Conservation (phyloP, 2,113 vertebrate genomes). For the Hypanus sabinus region DNA sequence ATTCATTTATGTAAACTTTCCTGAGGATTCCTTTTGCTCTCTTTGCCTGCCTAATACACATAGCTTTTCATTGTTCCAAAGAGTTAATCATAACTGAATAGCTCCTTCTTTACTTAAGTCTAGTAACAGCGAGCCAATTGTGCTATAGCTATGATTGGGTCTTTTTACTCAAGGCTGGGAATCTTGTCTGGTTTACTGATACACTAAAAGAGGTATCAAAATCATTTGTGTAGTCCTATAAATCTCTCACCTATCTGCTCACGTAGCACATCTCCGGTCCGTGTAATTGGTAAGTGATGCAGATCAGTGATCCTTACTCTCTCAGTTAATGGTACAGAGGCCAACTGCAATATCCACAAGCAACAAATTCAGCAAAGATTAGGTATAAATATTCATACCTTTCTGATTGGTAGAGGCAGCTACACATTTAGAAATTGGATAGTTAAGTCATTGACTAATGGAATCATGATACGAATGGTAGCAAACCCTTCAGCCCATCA, state of each 20-base stretch:
- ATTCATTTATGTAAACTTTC: not conserved
- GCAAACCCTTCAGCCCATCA: too few species aligned
- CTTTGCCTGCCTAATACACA: not conserved
- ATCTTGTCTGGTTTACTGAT: not conserved
- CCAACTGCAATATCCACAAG: too few species aligned
- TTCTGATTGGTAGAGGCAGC: too few species aligned
- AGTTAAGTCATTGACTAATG: too few species aligned
- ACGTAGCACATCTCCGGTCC: not conserved
- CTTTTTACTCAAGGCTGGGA: not conserved
- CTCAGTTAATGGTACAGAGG: too few species aligned
- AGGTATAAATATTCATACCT: too few species aligned
- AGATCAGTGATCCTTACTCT: too few species aligned
- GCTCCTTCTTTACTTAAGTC: not conserved
- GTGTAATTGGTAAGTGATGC: too few species aligned
- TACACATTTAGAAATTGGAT: too few species aligned
- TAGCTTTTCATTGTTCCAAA: not conserved
- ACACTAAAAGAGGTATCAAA: not conserved
- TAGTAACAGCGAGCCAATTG: not conserved
- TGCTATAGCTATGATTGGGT: not conserved
- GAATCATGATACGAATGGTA: too few species aligned
- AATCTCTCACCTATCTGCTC: not conserved
- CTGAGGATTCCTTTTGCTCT: not conserved
- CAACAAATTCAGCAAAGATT: too few species aligned
- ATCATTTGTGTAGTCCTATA: not conserved
- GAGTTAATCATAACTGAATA: not conserved